A percentile compares a stretch with the other conserved stretches of the same genome.
Evolutionary conservation across 2,113 vertebrate species (phyloP).

Genomic region (Struthidea cinerea): DNA sequence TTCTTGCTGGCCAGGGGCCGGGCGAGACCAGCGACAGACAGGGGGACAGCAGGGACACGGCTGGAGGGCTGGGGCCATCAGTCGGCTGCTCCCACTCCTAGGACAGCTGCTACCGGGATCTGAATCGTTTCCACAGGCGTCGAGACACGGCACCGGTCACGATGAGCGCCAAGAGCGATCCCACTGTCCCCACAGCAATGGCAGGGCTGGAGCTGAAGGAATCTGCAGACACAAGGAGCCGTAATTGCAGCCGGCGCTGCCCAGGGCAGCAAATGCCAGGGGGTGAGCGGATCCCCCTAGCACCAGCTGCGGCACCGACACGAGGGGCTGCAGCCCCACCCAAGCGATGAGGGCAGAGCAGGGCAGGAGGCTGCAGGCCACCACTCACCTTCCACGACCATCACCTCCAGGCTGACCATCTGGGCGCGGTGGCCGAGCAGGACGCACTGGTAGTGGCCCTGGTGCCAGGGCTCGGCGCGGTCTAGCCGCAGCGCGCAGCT

Average conservation of each 20-base stretch:
- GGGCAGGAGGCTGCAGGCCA: background rate
- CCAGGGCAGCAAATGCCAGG: accelerated
- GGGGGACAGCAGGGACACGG: background rate
- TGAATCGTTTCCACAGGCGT: slow-evolving; percentile 3
- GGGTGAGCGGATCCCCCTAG: background rate
- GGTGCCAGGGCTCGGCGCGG: background rate
- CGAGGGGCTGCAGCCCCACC: background rate
- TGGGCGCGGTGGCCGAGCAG: background rate
- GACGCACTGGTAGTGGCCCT: slow-evolving; percentile 59
- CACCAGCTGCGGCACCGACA: accelerated
- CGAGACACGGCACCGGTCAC: background rate
- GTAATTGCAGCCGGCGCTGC: accelerated
- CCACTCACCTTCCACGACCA: background rate
- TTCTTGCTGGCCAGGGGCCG: too few relatives aligned
- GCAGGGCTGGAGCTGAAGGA: accelerated
- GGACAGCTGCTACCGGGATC: background rate
- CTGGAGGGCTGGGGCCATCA: accelerated
- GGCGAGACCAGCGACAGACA: background rate
- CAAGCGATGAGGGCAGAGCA: accelerated
- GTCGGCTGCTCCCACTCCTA: background rate
- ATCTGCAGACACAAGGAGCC: background rate
- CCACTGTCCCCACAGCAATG: background rate
- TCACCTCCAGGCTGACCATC: background rate
- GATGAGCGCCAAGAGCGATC: slow-evolving; percentile 19
- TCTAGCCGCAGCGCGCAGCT: slow-evolving; percentile 14